These are phyloP conservation scores for Drosophila helvetica DNA, from an alignment of 2,888 invertebrate species.

Conservation along the genomic window DNA sequence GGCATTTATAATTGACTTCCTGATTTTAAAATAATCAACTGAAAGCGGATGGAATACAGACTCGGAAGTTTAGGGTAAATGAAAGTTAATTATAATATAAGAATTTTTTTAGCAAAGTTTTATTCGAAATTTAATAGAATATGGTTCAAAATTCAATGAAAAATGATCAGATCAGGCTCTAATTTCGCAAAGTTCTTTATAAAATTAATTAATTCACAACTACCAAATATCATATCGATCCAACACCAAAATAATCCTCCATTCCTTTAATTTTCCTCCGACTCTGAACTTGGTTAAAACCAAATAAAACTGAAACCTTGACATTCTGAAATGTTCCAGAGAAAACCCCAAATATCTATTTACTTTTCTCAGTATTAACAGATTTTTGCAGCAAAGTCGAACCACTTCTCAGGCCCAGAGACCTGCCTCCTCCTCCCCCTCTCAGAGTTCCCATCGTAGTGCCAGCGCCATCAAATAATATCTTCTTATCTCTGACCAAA, in stretches of 20 bases:
- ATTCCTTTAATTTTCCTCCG: too few species aligned
- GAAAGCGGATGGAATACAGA: neutral
- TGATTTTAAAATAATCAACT: neutral
- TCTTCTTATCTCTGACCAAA: conserved; percentile 50
- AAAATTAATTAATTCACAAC: too few species aligned
- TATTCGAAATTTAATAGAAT: too few species aligned
- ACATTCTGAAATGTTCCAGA: neutral
- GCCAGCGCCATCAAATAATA: conserved; percentile 4
- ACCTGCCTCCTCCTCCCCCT: neutral
- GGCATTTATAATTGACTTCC: conserved; percentile 23
- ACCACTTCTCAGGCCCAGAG: neutral
- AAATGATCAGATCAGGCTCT: too few species aligned
- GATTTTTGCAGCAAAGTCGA: neutral
- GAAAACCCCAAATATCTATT: neutral
- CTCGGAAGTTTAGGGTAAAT: neutral
- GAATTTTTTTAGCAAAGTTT: too few species aligned
- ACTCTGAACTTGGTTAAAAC: neutral
- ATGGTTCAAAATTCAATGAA: too few species aligned
- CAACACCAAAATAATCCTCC: too few species aligned
- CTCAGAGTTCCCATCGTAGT: neutral
- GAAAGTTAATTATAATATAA: neutral
- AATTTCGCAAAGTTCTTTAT: too few species aligned
- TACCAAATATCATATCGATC: too few species aligned
- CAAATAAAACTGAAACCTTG: neutral
- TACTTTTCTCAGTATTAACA: neutral